Conservation (phyloP, 2,797 vertebrate species). For the Lindbergichthys nudifrons region DNA sequence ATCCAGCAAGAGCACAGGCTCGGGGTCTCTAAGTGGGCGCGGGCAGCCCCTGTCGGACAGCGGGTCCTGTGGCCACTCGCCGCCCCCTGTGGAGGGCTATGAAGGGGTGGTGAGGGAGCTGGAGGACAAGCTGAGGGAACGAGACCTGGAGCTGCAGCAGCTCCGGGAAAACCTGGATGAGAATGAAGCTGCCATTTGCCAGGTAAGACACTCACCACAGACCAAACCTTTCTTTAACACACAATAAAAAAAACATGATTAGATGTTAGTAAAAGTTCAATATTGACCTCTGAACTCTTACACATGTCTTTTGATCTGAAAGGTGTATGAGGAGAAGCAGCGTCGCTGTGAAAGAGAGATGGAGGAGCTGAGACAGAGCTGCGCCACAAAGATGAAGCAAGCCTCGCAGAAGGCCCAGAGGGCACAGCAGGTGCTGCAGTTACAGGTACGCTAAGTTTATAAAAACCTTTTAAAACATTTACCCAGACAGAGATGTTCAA, state of each 20-base stretch:
- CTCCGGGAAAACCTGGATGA: constrained; percentile 95
- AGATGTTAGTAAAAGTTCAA: neutral
- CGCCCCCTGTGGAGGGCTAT: constrained; percentile 87
- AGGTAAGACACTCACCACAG: constrained; percentile 76
- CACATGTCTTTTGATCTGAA: constrained; percentile 5
- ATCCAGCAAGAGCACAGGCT: constrained; percentile 91
- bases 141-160: constrained; percentile 92
- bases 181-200: constrained; percentile 93
- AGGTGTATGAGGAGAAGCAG: constrained; percentile 96
- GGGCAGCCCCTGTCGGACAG: constrained; percentile 91
- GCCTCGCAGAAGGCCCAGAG: constrained; percentile 91
- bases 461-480: constrained; percentile 9
- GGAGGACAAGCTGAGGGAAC: constrained; percentile 94
- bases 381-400: constrained; percentile 88
- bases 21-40: constrained; percentile 91
- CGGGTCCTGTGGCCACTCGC: constrained; percentile 92
- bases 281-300: constrained; percentile 23
- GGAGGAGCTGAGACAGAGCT: constrained; percentile 91
- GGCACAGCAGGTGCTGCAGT: constrained; percentile 94
- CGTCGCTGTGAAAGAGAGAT: constrained; percentile 91
- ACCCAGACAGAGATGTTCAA: neutral
- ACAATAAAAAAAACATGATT: neutral
- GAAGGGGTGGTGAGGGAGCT: constrained; percentile 92
- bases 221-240: neutral
- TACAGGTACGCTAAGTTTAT: constrained; percentile 82